These are phyloP conservation scores for Heliconius melpomene DNA, from an alignment of 1,140 invertebrate species.

Conservation along the genomic window DNA sequence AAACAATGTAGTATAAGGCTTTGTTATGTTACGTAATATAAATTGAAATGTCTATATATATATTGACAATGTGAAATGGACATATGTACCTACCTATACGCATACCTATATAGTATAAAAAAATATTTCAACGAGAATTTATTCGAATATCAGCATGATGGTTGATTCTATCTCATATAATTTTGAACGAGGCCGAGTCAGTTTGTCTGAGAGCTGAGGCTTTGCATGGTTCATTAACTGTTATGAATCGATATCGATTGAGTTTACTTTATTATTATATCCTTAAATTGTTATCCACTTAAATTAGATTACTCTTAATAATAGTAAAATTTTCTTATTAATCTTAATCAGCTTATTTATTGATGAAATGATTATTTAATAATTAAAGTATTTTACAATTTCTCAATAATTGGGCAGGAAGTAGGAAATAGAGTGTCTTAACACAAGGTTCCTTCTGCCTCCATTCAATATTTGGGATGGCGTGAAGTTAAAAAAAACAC, in stretches of 20 bases:
- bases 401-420: no score
- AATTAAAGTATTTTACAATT: no score
- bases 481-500: no score
- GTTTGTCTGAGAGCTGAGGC: constrained; percentile 8
- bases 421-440: background rate
- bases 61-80: no score
- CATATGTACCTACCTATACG: background rate
- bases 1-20: no score
- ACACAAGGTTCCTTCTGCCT: background rate
- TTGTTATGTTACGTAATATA: no score
- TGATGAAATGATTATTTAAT: background rate
- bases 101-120: background rate
- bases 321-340: background rate
- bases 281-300: background rate
- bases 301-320: background rate
- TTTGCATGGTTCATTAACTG: constrained; percentile 1
- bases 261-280: background rate
- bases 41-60: no score
- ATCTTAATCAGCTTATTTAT: background rate
- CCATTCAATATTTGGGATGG: no score
- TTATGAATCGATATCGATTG: constrained; percentile 14
- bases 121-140: background rate
- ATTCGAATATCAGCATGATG: background rate
- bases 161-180: constrained; percentile 1
- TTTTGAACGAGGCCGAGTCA: background rate